phyloP scores from a whole-genome alignment of 2,797 vertebrate species.

The Halcyon leucocephala region DNA sequence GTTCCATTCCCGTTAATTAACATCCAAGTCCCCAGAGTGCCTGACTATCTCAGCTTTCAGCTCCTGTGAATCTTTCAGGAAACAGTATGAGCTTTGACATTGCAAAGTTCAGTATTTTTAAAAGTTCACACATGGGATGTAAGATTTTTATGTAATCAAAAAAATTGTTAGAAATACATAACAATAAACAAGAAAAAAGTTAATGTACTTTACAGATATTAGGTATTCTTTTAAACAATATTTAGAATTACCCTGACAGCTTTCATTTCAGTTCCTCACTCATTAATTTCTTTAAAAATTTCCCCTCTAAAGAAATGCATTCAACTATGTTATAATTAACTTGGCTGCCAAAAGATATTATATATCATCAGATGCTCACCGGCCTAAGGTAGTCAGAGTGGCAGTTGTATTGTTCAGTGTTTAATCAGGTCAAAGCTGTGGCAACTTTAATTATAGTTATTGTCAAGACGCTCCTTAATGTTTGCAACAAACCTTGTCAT shows the following conservation, averaged over 20 bases:
- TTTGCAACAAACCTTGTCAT: constrained; percentile 79
- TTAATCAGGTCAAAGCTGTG: constrained; percentile 90
- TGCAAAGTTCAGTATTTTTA: neutral
- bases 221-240: constrained; percentile 74
- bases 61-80: neutral
- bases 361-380: constrained; percentile 84
- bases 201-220: constrained; percentile 7
- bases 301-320: constrained; percentile 80
- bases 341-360: constrained; percentile 91
- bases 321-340: constrained; percentile 92
- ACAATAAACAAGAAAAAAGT: neutral
- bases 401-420: constrained; percentile 81
- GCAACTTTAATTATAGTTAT: constrained; percentile 89
- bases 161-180: neutral
- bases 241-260: constrained; percentile 86
- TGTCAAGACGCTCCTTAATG: constrained; percentile 79
- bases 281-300: constrained; percentile 80
- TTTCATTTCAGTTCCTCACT: constrained; percentile 82
- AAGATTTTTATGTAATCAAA: neutral
- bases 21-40: neutral
- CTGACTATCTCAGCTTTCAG: neutral
- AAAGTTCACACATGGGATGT: neutral
- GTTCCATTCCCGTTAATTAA: neutral
- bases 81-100: constrained; percentile 4
- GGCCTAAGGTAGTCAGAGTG: constrained; percentile 84